Evolutionary conservation across 2,888 invertebrate species (phyloP).

Genomic region (Abrostola triplasia): DNA sequence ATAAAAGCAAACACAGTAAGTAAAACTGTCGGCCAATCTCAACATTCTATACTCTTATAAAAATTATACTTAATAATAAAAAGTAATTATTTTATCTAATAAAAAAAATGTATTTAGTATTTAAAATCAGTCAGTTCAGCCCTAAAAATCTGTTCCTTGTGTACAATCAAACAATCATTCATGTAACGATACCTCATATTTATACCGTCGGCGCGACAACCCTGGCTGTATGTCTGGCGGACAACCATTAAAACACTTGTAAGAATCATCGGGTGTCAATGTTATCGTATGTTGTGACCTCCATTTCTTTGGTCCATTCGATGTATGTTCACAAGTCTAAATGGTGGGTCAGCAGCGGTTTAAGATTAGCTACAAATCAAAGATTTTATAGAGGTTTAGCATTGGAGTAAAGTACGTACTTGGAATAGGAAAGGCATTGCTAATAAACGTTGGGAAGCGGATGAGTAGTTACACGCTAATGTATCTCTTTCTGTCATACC

Average conservation of each 20-base stretch:
- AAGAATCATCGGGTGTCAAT: conserved; percentile 60
- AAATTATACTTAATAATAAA: too few species aligned
- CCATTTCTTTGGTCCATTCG: conserved; percentile 35
- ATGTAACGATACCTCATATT: conserved; percentile 10
- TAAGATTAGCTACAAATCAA: not conserved
- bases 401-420: too few species aligned
- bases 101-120: too few species aligned
- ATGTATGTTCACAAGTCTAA: conserved; percentile 22
- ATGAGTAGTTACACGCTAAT: too few species aligned
- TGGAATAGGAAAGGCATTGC: too few species aligned
- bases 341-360: conserved; percentile 15
- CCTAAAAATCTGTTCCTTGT: conserved; percentile 18
- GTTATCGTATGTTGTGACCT: conserved; percentile 52
- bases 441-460: too few species aligned
- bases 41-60: too few species aligned
- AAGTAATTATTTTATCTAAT: too few species aligned
- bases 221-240: conserved; percentile 55
- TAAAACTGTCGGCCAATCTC: not conserved
- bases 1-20: not conserved
- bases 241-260: conserved; percentile 59
- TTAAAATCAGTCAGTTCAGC: conserved; percentile 10
- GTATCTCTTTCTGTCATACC: too few species aligned
- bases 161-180: conserved; percentile 11
- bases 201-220: conserved; percentile 54
- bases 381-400: too few species aligned